phyloP scores from a whole-genome alignment of 37 sponge, comb jelly and placozoan species.

The Hormiphora californensis region DNA sequence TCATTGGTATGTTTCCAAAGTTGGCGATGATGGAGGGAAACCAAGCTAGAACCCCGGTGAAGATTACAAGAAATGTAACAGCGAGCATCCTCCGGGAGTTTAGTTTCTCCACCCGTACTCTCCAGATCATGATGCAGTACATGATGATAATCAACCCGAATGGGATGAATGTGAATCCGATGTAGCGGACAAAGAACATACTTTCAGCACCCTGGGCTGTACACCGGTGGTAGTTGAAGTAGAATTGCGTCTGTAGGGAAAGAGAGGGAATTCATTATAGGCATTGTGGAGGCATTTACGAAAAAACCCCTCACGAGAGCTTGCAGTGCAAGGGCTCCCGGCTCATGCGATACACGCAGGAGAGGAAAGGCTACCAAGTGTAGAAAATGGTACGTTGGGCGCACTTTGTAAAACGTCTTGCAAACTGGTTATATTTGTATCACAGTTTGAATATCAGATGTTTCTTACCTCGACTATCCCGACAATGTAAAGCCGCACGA shows the following conservation, averaged over 20 bases:
- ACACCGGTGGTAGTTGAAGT: constrained; percentile 33
- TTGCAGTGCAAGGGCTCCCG: no score
- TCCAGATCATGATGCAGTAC: constrained; percentile 9
- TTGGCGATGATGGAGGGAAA: constrained; percentile 19
- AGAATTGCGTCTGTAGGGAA: neutral
- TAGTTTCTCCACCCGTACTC: neutral
- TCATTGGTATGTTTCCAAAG: constrained; percentile 25
- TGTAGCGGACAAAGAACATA: constrained; percentile 5
- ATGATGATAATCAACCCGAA: neutral
- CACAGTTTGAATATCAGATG: no score
- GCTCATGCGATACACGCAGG: no score
- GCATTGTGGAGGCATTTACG: no score
- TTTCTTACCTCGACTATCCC: neutral
- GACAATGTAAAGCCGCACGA: neutral
- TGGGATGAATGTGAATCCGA: constrained; percentile 1
- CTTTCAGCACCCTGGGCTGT: neutral
- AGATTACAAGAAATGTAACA: neutral
- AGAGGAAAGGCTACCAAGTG: no score
- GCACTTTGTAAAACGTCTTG: no score
- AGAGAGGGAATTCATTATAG: no score
- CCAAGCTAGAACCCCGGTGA: neutral
- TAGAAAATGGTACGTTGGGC: no score
- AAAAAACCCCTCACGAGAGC: no score
- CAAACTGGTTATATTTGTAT: no score
- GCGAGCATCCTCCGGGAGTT: constrained; percentile 25